Evolutionary conservation across 2,797 vertebrate species (phyloP).

Genomic region (Gambelia wislizenii): DNA sequence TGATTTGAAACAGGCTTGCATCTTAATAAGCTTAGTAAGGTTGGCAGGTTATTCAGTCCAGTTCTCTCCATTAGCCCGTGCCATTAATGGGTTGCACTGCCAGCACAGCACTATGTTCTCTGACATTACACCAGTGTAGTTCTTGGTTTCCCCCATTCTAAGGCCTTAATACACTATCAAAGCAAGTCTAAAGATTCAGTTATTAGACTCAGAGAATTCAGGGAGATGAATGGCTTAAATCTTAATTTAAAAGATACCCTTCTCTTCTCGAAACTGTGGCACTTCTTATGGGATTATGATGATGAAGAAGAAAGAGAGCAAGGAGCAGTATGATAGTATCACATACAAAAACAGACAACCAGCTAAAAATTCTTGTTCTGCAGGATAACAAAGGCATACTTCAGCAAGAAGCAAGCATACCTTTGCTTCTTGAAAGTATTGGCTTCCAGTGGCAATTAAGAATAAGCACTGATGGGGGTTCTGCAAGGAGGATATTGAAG

Average conservation of each 20-base stretch:
- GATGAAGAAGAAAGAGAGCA: too few relatives aligned
- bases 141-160: not conserved
- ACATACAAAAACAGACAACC: not conserved
- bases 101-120: not conserved
- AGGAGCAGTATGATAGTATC: too few relatives aligned
- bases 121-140: not conserved
- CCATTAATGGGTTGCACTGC: not conserved
- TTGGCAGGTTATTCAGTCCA: not conserved
- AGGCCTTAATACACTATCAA: not conserved
- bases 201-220: not conserved
- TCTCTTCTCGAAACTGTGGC: not conserved
- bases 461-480: not conserved
- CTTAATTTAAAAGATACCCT: not conserved
- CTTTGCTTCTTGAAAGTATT: not conserved
- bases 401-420: not conserved
- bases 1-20: not conserved
- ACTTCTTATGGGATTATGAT: not conserved
- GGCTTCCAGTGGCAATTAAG: not conserved
- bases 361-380: not conserved
- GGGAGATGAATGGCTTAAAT: not conserved
- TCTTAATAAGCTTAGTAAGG: not conserved
- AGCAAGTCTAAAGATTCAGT: not conserved
- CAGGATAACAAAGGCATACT: not conserved
- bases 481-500: not conserved
- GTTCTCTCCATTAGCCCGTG: not conserved